Base-by-base conservation (phyloP, 2,797 vertebrate genomes). In the Oreochromis mossambicus region DNA sequence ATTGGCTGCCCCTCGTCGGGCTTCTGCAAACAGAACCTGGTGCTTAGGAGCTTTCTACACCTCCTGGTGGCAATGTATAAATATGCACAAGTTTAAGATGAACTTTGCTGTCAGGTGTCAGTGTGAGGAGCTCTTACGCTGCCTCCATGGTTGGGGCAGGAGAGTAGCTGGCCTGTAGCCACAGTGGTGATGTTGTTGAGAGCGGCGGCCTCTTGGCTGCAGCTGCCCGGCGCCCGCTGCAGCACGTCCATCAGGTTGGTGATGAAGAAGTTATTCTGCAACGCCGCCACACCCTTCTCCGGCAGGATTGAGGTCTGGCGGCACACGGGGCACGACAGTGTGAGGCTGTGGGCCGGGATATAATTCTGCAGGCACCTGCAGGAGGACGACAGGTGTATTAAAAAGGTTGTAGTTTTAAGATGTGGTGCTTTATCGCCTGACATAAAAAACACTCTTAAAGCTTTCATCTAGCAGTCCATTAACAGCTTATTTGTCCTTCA, bases 201-300 rank as follows among this genome's bases (percentile, higher is more conserved):
- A 79, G 97, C 96, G 88, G 96, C 95, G 68, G 96, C 96, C 91
- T 98, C 97, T 84, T 97, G 97, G 86, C 96, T 95, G 87, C 89
- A 86, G 90, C 95, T 96, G 92, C 95, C 97, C 0, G 97, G 97
- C 0, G 97, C 96, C 91, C 97, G 96, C 95, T 99, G 98, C 96
- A 99, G 96, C 93, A 99, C 98, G 41, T 99, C 99, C 98, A 99
- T 99, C 95, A 99, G 97, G 97, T 99, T 99, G 81, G 98, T 99
- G 95, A 99, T 99, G 94, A 99, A 99, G 96, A 99, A 99, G 95
- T 99, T 99, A 92, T 98, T 99, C 95, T 99, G 99, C 79, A 99
- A 96, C 1, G 99, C 98, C 76, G 97, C 97, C 96, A 99, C 98
- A 80, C 99, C 99, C 88, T 98, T 98, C 96, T 99, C 98, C 81